Conservation (phyloP, 2,888 invertebrate genomes). For the Drosophila macrothrix region DNA sequence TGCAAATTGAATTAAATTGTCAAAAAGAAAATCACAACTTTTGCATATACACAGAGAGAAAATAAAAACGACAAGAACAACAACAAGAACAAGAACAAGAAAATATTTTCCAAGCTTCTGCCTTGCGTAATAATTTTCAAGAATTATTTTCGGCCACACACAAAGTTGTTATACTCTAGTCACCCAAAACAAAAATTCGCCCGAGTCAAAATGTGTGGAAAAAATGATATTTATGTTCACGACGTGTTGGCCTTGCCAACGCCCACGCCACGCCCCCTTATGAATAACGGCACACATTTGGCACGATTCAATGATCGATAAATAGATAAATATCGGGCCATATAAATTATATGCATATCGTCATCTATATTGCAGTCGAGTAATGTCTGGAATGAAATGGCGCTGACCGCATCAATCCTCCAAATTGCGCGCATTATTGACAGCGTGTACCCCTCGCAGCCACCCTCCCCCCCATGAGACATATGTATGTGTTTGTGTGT, state of each 20-base stretch:
- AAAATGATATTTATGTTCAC: constrained; percentile 35
- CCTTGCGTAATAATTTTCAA: constrained; percentile 60
- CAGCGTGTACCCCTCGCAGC: constrained; percentile 8
- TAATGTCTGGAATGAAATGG: constrained; percentile 52
- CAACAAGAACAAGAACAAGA: constrained; percentile 14
- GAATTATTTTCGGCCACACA: constrained; percentile 57
- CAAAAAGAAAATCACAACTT: constrained; percentile 42
- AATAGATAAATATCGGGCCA: constrained; percentile 45
- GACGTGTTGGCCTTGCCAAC: constrained; percentile 44
- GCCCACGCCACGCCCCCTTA: constrained; percentile 13
- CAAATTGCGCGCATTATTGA: constrained; percentile 45
- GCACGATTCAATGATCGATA: constrained; percentile 61
- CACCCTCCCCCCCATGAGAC: constrained; percentile 26
- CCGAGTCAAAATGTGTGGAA: constrained; percentile 44
- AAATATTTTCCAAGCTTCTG: constrained; percentile 18
- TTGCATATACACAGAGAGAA: constrained; percentile 4
- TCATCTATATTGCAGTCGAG: constrained; percentile 20
- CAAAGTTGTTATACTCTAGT: constrained; percentile 35
- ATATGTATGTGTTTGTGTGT: background rate
- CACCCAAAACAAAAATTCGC: constrained; percentile 30
- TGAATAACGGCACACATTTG: constrained; percentile 72
- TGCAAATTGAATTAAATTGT: constrained; percentile 52
- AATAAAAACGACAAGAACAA: constrained; percentile 6
- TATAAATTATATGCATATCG: constrained; percentile 66
- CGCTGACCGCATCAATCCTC: constrained; percentile 67